phyloP scores from a whole-genome alignment of 1,140 invertebrate species.

The Matsumurasca onukii region DNA sequence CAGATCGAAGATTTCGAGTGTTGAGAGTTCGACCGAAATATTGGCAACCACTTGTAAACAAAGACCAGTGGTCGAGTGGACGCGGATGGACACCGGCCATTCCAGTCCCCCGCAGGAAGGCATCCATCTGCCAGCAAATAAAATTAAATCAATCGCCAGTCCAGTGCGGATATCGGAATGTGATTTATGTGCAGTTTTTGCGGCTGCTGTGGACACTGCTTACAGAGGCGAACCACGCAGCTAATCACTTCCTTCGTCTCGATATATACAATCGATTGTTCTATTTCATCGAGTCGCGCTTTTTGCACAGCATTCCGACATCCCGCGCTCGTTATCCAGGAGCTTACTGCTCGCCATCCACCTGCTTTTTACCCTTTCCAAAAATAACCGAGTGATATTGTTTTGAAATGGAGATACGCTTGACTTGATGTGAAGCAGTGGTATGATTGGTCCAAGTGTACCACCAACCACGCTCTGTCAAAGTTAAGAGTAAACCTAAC shows the following conservation, averaged over 20 bases:
- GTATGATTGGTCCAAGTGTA: too few species aligned
- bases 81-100: too few species aligned
- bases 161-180: not conserved
- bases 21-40: too few species aligned
- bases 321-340: not conserved
- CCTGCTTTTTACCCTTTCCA: not conserved
- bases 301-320: not conserved
- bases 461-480: too few species aligned
- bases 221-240: not conserved
- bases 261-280: conserved; percentile 1
- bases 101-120: not conserved
- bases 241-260: not conserved
- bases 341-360: not conserved
- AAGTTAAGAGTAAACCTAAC: too few species aligned
- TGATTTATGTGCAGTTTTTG: not conserved
- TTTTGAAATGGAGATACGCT: too few species aligned
- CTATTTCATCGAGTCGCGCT: not conserved
- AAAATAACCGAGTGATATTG: not conserved
- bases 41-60: too few species aligned
- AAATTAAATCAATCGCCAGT: not conserved
- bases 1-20: too few species aligned
- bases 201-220: not conserved
- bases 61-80: too few species aligned
- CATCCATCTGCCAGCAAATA: not conserved
- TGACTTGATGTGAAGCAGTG: too few species aligned